Base-by-base conservation (phyloP, 2,888 invertebrate species). In the Psylliodes chrysocephalus region DNA sequence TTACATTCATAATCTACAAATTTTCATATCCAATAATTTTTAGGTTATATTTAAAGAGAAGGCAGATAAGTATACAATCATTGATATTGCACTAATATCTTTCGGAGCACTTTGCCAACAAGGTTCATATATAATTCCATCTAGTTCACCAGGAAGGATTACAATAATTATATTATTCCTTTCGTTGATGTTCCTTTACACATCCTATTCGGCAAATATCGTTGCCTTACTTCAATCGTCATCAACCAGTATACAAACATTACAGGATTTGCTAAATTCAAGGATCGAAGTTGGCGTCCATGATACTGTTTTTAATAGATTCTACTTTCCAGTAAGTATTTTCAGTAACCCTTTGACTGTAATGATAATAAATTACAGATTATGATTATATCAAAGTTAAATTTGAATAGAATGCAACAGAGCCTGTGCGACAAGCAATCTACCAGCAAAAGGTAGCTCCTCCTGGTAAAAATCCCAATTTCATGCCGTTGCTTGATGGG, bases 201-300 rank as follows among this genome's bases (percentile, higher is more conserved):
- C 90, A 0, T 90, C 91, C 0, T 92, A 91, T 74, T 87, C 91
- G 0, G 91, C 91, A 0, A 91, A 91, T 73, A 91, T 92, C 47
- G 91, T 92, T 0, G 90, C 91, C 0, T 79, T 92, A 0, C 83
- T 92, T 0, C 91, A 91, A 75, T 90, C 91, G 0, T 90, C 91
- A 19, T 90, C 91, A 0, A 86, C 86, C 1, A 87, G 88, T 69
- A 90, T 92, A 60, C 85, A 85, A 71, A 88, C 87, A 0, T 75
- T 90, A 7, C 82, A 86, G 1, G 90, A 91, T 75, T 81, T 92
- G 17, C 79, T 90, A 1, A 84, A 87, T 64, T 91, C 91, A 0
- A 85, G 90, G 10, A 78, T 92, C 10, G 85, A 85, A 67, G 84
- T 91, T 51, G 91, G 88, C 0, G 89, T 89, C 0, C 88, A 91